Conservation (phyloP, 1,140 invertebrate species). For the Tenebrio molitor region DNA sequence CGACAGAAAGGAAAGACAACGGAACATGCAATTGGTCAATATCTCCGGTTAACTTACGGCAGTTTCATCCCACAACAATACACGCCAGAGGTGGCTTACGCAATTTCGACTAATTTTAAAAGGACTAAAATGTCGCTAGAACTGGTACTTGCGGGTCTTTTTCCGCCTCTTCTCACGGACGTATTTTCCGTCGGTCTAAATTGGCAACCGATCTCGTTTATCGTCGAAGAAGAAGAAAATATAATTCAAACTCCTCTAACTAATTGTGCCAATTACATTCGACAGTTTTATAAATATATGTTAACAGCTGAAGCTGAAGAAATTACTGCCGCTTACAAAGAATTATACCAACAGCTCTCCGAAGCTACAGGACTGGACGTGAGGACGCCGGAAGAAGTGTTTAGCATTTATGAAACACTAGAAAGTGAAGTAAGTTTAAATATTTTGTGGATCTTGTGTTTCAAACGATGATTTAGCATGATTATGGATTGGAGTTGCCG, state of each 20-base stretch:
- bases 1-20: slow-evolving; percentile 73
- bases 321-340: neutral
- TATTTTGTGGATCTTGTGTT: too few relatives aligned
- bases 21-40: slow-evolving; percentile 74
- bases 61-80: slow-evolving; percentile 72
- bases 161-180: slow-evolving; percentile 67
- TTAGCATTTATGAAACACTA: slow-evolving; percentile 1
- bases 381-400: slow-evolving; percentile 3
- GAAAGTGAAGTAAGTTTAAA: slow-evolving; percentile 25
- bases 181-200: slow-evolving; percentile 68
- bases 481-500: slow-evolving; percentile 51
- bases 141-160: slow-evolving; percentile 69
- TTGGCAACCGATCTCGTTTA: slow-evolving; percentile 71
- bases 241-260: neutral
- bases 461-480: slow-evolving; percentile 49
- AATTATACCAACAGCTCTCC: slow-evolving; percentile 7
- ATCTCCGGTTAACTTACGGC: slow-evolving; percentile 72
- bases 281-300: neutral
- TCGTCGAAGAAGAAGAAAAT: neutral
- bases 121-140: slow-evolving; percentile 72
- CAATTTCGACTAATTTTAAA: slow-evolving; percentile 64
- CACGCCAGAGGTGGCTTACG: slow-evolving; percentile 64
- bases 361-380: neutral
- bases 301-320: neutral
- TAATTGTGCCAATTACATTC: neutral